phyloP scores from a whole-genome alignment of 2,113 vertebrate genomes.

The Urocolius indicus region DNA sequence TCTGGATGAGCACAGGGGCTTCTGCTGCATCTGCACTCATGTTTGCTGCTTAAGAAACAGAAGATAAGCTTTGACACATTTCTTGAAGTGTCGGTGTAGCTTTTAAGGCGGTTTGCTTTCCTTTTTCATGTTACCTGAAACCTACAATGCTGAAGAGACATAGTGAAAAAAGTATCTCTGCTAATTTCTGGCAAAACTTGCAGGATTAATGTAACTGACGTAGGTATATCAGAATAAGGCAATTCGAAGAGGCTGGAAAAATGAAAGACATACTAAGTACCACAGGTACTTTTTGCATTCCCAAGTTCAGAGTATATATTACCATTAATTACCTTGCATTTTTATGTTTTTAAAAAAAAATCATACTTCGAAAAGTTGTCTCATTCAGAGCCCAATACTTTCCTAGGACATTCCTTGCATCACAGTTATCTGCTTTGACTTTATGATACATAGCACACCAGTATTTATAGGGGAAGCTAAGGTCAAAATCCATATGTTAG shows the following conservation, averaged over 20 bases:
- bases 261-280: not conserved
- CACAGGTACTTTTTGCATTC: not conserved
- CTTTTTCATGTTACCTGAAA: not conserved
- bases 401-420: not conserved
- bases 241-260: not conserved
- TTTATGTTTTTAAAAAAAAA: not conserved
- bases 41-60: not conserved
- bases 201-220: not conserved
- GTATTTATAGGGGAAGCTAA: not conserved
- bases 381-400: not conserved
- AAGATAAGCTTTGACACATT: not conserved
- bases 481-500: not conserved
- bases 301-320: not conserved
- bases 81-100: not conserved
- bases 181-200: not conserved
- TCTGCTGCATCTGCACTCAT: not conserved
- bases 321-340: not conserved
- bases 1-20: not conserved
- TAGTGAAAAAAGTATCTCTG: not conserved
- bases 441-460: not conserved
- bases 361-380: not conserved
- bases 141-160: not conserved
- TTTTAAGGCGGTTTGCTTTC: not conserved
- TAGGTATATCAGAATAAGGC: not conserved
- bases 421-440: not conserved